Base-by-base conservation (phyloP, 1,140 invertebrate species). In the Chymomyza costata region DNA sequence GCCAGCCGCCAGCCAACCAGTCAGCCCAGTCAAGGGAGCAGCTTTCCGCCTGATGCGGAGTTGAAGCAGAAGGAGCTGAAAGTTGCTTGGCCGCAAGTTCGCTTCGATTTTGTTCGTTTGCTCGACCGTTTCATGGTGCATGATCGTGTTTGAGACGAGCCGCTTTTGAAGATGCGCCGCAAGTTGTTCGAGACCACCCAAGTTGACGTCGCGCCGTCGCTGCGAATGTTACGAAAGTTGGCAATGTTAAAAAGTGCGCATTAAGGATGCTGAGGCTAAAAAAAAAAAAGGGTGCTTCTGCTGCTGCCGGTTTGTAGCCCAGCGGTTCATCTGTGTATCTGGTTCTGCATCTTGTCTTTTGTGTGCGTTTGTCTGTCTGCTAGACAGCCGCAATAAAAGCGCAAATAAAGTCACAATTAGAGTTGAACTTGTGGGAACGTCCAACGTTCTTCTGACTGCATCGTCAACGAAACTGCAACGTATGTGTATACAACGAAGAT, bases 181-280 rank as follows among this genome's bases (percentile, higher is more conserved):
- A 65, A 66, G 62, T 70, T 81, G 82, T 84, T 84, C 82, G 82
- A 84, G 82, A 84, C 82, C 82, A 84, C 82, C 82, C 82, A 84
- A 83, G 82, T 70, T 38, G 76, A 82, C 19, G 60, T 46, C 32
- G 43, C 41, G 51, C 21, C 45, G 43, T 59, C 31, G 64, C 61
- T 64, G 50, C 57, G 53, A 53, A 55, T 52, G 58, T 55, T 32
- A 32, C 10, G 32, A 45, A 10, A 30, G 41, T 28, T 21, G 37
- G 41, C 28, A 48, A 28, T 6, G 37, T 28, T 13, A 40, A 50
- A 50, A 47, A 17, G 19, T 49, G 45, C 21, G 61, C 21, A n/a
- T n/a, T n/a, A n/a, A 39, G 48, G 44, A 62, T 56, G 57, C 51
- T 62, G 56, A 43, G 68, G 45, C 10, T 39, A 14, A 65, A 46